Evolutionary conservation across 2,888 invertebrate genomes (phyloP).

Genomic region (Ligdia adustata): DNA sequence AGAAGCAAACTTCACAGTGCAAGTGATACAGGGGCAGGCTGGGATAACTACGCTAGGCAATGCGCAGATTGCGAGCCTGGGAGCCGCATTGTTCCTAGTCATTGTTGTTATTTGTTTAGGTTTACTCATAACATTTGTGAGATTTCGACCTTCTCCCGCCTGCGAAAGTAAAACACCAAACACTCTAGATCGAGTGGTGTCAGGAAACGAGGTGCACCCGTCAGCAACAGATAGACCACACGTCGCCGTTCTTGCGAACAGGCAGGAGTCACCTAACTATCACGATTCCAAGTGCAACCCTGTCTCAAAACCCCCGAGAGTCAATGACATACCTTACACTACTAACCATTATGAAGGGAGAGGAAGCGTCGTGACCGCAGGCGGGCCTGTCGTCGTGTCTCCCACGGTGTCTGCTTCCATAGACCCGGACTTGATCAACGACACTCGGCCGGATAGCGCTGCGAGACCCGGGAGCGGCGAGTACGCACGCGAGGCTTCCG

Average conservation of each 20-base stretch:
- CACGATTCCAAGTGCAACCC: slow-evolving; percentile 84
- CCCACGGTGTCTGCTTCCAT: slow-evolving; percentile 90
- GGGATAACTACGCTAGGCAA: slow-evolving; percentile 92
- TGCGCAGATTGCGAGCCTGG: slow-evolving; percentile 93
- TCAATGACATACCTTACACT: slow-evolving; percentile 87
- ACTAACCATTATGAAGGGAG: slow-evolving; percentile 88
- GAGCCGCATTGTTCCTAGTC: slow-evolving; percentile 91
- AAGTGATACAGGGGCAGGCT: slow-evolving; percentile 90
- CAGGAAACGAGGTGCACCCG: slow-evolving; percentile 81
- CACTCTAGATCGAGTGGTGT: slow-evolving; percentile 88
- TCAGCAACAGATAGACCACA: slow-evolving; percentile 79
- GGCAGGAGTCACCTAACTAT: slow-evolving; percentile 68
- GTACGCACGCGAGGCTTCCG: slow-evolving; percentile 89
- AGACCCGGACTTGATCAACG: slow-evolving; percentile 94
- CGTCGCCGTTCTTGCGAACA: slow-evolving; percentile 84
- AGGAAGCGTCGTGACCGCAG: slow-evolving; percentile 86
- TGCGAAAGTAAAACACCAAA: slow-evolving; percentile 91
- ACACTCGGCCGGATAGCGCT: slow-evolving; percentile 87
- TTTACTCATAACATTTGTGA: slow-evolving; percentile 89
- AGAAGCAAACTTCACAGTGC: slow-evolving; percentile 94
- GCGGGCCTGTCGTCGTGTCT: slow-evolving; percentile 88
- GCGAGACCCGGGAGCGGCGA: slow-evolving; percentile 88
- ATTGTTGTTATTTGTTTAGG: slow-evolving; percentile 89
- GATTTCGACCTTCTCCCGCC: slow-evolving; percentile 88
- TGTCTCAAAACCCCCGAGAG: slow-evolving; percentile 88